Evolutionary conservation across 2,888 invertebrate species (phyloP), one percentile per base, ranked within the genome.

Genomic region (Drosophila eohydei): DNA sequence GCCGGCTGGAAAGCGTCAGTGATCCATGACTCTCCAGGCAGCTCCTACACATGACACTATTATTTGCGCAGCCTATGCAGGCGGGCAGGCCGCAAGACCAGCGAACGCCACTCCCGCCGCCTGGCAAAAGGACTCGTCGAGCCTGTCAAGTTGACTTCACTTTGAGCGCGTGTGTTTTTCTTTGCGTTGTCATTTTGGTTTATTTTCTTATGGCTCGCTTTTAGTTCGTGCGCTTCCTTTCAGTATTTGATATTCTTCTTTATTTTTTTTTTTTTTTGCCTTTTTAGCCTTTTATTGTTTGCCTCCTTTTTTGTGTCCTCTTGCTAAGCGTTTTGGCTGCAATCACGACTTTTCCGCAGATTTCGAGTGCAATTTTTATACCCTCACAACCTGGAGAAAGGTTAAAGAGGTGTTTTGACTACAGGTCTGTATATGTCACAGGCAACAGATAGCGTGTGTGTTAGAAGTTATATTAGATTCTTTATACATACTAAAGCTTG

Each of bases 321-420:
- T 64, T 67, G 74, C 80, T 84, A 89, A 85, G 85, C 86, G 89
- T 84, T 86, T 89, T 89, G 83, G 81, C 88, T 88, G 86, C 88
- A 86, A 89, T 86, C 86, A 86, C 89, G 88, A 86, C 88, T 88
- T 89, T 89, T 74, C 83, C 88, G 89, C 86, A 89, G 86, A 80
- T 88, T 88, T 84, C 76, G 86, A 86, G 89, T 89, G 89, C 83
- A 83, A 74, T 78, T 88, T 80, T 78, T 30, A 54, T 40, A 54
- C 54, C 54, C 54, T 54, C 1, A 1, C 11, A 16, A 3, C 8
- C 7, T 14, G 34, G 21, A 21, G 21, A 1, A 1, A 28, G 7
- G 4, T 7, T 8, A 16, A 11, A 6, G 40, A 11, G 30, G 40
- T n/a, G 16, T 16, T 21, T 36, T 14, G 36, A 26, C 8, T 32